Evolutionary conservation across 37 sponge, comb jelly and placozoan genomes (phyloP).

Genomic region (Geodia barretti): DNA sequence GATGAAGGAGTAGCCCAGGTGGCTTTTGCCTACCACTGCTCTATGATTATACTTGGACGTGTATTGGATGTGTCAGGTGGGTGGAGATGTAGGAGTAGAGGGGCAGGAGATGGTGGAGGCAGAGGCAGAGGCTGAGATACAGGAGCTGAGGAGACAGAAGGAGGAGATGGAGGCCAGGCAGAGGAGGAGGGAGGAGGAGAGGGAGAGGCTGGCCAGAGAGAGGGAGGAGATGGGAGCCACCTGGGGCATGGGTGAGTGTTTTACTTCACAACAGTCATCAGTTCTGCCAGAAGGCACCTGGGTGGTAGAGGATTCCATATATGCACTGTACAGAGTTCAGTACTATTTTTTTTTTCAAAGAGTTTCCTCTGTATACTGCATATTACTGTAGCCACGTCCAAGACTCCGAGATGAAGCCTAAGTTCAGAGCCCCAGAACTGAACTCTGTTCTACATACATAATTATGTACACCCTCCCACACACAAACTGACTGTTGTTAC

Average conservation of each 20-base stretch:
- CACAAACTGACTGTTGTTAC: too few relatives aligned
- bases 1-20: constrained; percentile 3
- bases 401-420: too few relatives aligned
- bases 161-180: constrained; percentile 12
- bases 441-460: background rate
- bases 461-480: background rate
- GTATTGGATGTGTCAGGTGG: background rate
- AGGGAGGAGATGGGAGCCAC: constrained; percentile 64
- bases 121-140: constrained; percentile 42
- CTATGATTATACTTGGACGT: background rate
- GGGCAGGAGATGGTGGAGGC: constrained; percentile 37
- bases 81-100: background rate
- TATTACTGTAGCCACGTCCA: too few relatives aligned
- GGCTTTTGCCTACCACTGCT: too few relatives aligned
- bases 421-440: too few relatives aligned
- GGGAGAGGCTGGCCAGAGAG: constrained; percentile 47
- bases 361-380: too few relatives aligned
- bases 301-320: too few relatives aligned
- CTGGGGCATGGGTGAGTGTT: constrained; percentile 87
- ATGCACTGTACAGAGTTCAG: too few relatives aligned
- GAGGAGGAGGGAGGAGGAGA: constrained; percentile 27
- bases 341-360: too few relatives aligned
- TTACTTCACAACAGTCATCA: too few relatives aligned
- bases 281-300: too few relatives aligned
- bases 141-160: constrained; percentile 38